These are phyloP conservation scores for Ctenosaura bakeri DNA, from an alignment of 2,797 vertebrate species.

Conservation along the genomic window DNA sequence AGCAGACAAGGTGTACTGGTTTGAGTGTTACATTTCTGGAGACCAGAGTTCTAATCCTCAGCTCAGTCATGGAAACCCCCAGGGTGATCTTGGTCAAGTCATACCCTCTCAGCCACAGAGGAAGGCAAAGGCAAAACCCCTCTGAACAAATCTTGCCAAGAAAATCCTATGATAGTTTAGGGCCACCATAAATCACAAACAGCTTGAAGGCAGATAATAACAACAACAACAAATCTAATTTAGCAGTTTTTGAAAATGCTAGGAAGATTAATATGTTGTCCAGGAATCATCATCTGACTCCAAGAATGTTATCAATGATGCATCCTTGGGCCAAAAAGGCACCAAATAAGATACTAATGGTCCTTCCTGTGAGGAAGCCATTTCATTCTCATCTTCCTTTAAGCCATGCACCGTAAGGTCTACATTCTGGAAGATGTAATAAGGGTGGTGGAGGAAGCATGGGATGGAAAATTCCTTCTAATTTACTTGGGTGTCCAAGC, in stretches of 20 bases:
- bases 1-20: too few relatives aligned
- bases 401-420: neutral
- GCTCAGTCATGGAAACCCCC: too few relatives aligned
- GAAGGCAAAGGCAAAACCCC: too few relatives aligned
- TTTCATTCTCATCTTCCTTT: neutral
- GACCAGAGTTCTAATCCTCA: too few relatives aligned
- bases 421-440: neutral
- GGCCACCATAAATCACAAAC: too few relatives aligned
- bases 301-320: neutral
- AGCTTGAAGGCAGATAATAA: too few relatives aligned
- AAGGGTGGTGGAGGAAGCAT: neutral
- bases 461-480: neutral
- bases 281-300: neutral
- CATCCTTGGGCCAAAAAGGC: neutral
- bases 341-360: neutral
- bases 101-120: too few relatives aligned
- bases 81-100: too few relatives aligned
- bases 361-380: neutral
- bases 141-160: too few relatives aligned
- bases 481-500: neutral
- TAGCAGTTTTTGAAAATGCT: neutral
- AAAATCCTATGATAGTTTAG: too few relatives aligned
- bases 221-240: neutral
- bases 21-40: too few relatives aligned
- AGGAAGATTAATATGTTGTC: neutral